Base-by-base conservation (phyloP, 2,888 invertebrate genomes). In the Agrotis ipsilon region DNA sequence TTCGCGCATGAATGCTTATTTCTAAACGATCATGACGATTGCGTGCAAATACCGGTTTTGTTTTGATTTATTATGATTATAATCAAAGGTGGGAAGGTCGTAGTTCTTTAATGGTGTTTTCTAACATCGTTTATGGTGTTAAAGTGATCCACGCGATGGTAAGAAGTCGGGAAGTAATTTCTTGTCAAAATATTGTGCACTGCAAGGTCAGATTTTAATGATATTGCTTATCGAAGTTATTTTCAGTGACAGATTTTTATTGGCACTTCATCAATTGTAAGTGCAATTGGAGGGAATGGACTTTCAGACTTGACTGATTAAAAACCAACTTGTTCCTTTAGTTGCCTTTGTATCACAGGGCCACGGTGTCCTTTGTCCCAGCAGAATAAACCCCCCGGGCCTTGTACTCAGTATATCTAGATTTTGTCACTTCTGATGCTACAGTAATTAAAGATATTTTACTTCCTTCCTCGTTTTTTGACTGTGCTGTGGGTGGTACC, bases 61-160 rank as follows among this genome's bases (percentile, higher is more conserved):
- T 80, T 83, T 58, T 83, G 84, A 85, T 84, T 83, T 83, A 85
- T 81, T 79, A 39, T 65, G 84, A 85, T 79, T 70, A 18, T 60
- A 75, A 75, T 77, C 78, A 68, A 79, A 71, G 65, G 67, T 54
- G 62, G 62, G 69, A 71, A 81, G 84, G 83, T 79, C 76, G 70
- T 60, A 61, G 61, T 49, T 54, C 54, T 68, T 70, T 81, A 83
- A 83, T 85, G 71, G 83, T 71, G 63, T 72, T 81, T 72, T 24
- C 52, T 45, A 61, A 68, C 65, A 19, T 48, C 55, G 62, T 65
- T 85, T 80, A 74, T 57, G 43, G 52, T 46, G 68, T 61, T 68
- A 48, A 11, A 68, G 13, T 72, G 55, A 59, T 19, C 72, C 64
- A 70, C 57, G 67, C 72, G 19, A 54, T 11, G 52, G 18, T 58